phyloP scores from a whole-genome alignment of 2,113 vertebrate genomes.

The Spea multiplicata region DNA sequence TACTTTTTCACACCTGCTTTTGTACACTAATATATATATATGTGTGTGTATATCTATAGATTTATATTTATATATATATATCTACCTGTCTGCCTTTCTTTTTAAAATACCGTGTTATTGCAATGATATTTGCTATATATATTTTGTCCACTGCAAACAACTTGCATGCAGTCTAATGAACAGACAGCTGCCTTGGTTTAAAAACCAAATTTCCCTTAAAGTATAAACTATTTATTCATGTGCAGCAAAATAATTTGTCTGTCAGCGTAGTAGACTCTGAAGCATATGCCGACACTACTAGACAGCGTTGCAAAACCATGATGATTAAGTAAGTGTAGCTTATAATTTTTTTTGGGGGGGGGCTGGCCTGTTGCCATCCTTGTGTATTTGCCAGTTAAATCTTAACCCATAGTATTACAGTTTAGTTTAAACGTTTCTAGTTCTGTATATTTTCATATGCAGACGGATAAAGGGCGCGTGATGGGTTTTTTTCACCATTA shows the following conservation, averaged over 20 bases:
- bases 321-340: not conserved
- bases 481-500: slow-evolving; percentile 13
- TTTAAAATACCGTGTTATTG: no score
- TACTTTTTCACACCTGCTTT: no score
- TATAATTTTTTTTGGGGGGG: not conserved
- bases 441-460: not conserved
- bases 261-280: not conserved
- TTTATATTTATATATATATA: no score
- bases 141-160: no score
- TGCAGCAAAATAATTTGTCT: not conserved
- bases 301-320: not conserved
- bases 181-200: no score
- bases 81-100: no score
- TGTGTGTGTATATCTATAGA: no score
- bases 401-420: slow-evolving; percentile 1
- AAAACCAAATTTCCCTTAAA: no score
- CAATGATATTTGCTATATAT: no score
- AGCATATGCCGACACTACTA: not conserved
- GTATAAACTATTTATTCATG: not conserved
- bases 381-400: not conserved
- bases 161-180: no score
- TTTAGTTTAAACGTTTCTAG: not conserved
- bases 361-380: not conserved
- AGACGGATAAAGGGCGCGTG: not conserved
- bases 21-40: no score